Base-by-base conservation (phyloP, 2,888 invertebrate genomes). In the Megaustenia siamemsis region DNA sequence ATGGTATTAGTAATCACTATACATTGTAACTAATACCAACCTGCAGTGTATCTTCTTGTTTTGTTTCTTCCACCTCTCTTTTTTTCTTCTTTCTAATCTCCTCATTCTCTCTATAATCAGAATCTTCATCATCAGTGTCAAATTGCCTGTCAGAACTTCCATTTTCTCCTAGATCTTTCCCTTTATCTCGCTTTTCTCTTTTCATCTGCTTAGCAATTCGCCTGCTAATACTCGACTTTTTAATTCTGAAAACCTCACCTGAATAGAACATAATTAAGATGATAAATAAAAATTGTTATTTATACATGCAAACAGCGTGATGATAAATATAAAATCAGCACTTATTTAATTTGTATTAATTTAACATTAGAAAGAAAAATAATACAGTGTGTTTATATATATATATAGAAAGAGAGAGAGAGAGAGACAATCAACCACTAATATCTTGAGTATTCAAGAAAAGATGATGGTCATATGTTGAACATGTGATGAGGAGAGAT, bases 221-320 rank as follows among this genome's bases (percentile, higher is more conserved):
- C 94, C 98, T 97, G 94, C 98, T 98, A 92, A 98, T 97, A 15
- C 97, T 97, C 15, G 98, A 98, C 94, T 98, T 98, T 94, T 97
- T 98, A 79, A 99, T 97, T 95, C 98, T 97, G 94, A 99, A 98
- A 80, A 97, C 96, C 95, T 83, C 83, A 63, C 63, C 78, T 78
- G 32, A n/a, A 40, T n/a, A 63, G 24, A 40, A 24, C 40, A 69
- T 60, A 60, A 6, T 49, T 12, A 12, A 49, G 15, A 15, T 49
- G 10, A 49, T 49, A 6, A n/a, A n/a, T n/a, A n/a, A n/a, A n/a
- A n/a, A n/a, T n/a, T n/a, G n/a, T n/a, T n/a, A n/a, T n/a, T n/a
- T n/a, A n/a, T n/a, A n/a, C n/a, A n/a, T n/a, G n/a, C n/a, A n/a
- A n/a, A n/a, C n/a, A n/a, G n/a, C n/a, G n/a, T n/a, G n/a, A n/a